These are phyloP conservation scores for Ifrita kowaldi DNA, from an alignment of 2,113 vertebrate species.

Conservation along the genomic window DNA sequence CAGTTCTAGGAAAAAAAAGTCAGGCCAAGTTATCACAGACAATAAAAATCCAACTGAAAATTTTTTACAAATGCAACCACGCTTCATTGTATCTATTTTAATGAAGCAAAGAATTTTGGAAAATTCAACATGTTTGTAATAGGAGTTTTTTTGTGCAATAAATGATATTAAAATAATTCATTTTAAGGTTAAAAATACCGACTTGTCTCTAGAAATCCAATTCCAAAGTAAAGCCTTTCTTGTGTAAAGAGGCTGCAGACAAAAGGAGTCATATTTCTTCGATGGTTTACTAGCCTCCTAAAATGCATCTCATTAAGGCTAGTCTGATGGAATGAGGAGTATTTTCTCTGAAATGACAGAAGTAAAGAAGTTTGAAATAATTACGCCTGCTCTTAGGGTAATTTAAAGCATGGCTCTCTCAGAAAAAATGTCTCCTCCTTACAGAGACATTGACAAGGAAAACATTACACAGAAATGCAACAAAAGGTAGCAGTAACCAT, in stretches of 20 bases:
- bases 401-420: rapidly evolving
- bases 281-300: background rate
- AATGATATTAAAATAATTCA: background rate
- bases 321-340: background rate
- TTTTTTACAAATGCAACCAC: background rate
- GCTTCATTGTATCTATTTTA: background rate
- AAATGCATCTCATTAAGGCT: background rate
- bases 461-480: background rate
- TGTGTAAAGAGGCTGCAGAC: background rate
- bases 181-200: background rate
- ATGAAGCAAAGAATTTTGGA: background rate
- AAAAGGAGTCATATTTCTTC: background rate
- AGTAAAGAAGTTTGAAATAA: background rate
- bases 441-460: background rate
- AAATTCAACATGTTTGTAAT: background rate
- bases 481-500: background rate
- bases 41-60: background rate
- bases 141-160: background rate
- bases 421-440: background rate
- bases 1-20: background rate
- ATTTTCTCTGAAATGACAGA: background rate
- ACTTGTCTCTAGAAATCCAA: background rate
- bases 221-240: background rate
- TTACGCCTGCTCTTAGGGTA: background rate
- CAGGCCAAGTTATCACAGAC: background rate